Evolutionary conservation across 2,113 vertebrate genomes (phyloP).

Genomic region (Platanista minor): DNA sequence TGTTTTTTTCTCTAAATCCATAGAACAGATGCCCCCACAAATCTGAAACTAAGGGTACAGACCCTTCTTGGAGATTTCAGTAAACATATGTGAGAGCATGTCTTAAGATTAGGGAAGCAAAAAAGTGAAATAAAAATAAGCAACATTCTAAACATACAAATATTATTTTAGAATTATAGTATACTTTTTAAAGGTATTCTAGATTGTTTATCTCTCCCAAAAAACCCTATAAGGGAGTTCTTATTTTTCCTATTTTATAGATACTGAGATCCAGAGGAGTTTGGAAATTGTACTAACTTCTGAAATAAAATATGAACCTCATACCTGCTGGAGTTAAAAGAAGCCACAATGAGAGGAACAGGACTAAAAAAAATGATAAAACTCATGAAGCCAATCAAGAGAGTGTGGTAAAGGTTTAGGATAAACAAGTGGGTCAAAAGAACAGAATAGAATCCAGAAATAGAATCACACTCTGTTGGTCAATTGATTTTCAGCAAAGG

Average conservation of each 20-base stretch:
- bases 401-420: background rate
- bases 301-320: background rate
- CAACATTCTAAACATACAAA: background rate
- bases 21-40: background rate
- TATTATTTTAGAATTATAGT: background rate
- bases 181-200: background rate
- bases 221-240: background rate
- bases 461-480: background rate
- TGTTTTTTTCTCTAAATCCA: background rate
- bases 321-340: background rate
- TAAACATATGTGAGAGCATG: background rate
- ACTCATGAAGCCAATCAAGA: background rate
- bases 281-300: background rate
- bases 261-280: background rate
- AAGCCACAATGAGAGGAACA: background rate
- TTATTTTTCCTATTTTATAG: background rate
- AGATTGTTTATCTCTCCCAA: background rate
- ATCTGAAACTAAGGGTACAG: background rate
- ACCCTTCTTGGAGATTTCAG: background rate
- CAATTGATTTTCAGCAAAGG: slow-evolving; percentile 3
- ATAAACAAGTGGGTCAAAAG: background rate
- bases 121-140: background rate
- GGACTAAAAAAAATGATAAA: background rate
- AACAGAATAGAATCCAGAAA: background rate
- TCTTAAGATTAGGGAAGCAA: background rate